Conservation (phyloP, 92 coral and sea anemone genomes). For the Pocillopora grandis region DNA sequence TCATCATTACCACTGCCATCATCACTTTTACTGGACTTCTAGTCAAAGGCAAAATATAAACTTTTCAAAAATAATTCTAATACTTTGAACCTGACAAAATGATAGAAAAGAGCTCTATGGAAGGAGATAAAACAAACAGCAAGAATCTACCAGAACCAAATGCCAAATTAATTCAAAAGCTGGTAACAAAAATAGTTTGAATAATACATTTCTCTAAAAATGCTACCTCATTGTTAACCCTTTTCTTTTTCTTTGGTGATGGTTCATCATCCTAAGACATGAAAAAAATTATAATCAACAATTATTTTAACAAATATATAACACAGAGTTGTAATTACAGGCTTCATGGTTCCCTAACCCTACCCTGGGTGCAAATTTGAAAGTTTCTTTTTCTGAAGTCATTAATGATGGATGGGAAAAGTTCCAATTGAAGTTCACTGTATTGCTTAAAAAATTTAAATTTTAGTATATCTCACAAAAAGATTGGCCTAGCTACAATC, state of each 20-base stretch:
- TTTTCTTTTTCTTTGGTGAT: constrained; percentile 18
- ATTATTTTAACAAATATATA: neutral
- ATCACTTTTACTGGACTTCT: neutral
- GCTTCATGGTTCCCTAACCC: too few relatives aligned
- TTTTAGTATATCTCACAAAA: too few relatives aligned
- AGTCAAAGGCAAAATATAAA: neutral
- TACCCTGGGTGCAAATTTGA: too few relatives aligned
- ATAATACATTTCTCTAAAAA: neutral
- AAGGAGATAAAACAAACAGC: neutral
- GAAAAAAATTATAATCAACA: neutral
- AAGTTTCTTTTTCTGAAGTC: too few relatives aligned
- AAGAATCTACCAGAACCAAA: neutral
- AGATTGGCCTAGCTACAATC: too few relatives aligned
- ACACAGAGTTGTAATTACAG: neutral
- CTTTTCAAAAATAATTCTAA: neutral
- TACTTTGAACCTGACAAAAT: neutral
- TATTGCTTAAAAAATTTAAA: too few relatives aligned
- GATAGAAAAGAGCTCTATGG: neutral
- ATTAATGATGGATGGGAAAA: too few relatives aligned
- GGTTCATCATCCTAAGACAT: constrained; percentile 33
- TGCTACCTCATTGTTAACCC: neutral
- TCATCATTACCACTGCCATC: too few relatives aligned
- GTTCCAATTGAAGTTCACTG: too few relatives aligned
- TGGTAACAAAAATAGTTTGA: too few relatives aligned
- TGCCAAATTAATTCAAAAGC: neutral